phyloP scores from a whole-genome alignment of 1,140 invertebrate genomes.

The Conus ventricosus region DNA sequence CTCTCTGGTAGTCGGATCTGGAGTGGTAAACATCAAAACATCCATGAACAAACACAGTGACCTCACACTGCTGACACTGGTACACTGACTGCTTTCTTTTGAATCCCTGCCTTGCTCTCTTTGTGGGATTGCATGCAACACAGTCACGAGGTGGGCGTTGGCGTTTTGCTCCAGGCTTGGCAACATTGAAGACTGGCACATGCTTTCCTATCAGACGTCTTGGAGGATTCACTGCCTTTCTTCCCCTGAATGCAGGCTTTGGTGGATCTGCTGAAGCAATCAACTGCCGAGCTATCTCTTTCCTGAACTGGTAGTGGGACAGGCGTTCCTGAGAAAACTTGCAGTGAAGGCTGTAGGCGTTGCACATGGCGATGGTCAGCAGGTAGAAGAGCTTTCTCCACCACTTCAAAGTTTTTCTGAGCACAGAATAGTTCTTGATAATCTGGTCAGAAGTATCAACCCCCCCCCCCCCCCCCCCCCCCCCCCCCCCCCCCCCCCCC shows the following conservation, averaged over 20 bases:
- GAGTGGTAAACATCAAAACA: neutral
- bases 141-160: too few relatives aligned
- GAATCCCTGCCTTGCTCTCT: neutral
- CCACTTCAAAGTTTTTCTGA: constrained; percentile 38
- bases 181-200: too few relatives aligned
- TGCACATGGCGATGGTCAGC: neutral
- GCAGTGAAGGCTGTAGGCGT: too few relatives aligned
- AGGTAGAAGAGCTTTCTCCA: constrained; percentile 42
- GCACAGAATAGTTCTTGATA: constrained; percentile 24
- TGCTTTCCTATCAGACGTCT: too few relatives aligned
- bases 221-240: too few relatives aligned
- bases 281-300: too few relatives aligned
- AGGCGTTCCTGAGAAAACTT: too few relatives aligned
- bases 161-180: too few relatives aligned
- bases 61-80: neutral
- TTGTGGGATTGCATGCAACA: too few relatives aligned
- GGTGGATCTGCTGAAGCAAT: too few relatives aligned
- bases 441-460: constrained; percentile 41
- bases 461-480: constrained; percentile 43
- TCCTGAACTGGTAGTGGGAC: neutral
- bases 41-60: neutral
- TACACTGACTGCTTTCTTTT: neutral
- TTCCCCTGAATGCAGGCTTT: too few relatives aligned
- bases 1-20: too few relatives aligned
- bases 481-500: constrained; percentile 45